phyloP scores from a whole-genome alignment of 2,113 vertebrate genomes.

The Cyprinus carpio region DNA sequence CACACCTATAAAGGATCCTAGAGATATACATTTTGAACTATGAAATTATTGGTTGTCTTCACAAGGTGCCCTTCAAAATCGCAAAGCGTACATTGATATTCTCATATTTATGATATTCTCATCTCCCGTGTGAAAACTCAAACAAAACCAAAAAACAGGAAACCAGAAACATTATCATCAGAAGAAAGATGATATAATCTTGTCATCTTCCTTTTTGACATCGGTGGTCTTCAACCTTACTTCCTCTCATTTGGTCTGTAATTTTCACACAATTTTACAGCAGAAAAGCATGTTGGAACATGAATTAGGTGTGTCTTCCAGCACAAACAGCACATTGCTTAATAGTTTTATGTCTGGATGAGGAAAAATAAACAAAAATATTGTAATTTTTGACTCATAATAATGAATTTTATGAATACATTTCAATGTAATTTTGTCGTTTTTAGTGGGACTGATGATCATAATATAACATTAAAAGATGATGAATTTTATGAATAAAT shows the following conservation, averaged over 20 bases:
- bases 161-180: background rate
- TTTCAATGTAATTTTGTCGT: background rate
- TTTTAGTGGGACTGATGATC: background rate
- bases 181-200: constrained; percentile 9
- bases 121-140: background rate
- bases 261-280: background rate
- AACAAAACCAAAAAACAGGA: constrained; percentile 2
- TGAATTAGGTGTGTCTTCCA: background rate
- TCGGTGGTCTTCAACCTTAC: background rate
- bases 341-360: background rate
- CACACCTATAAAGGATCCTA: background rate
- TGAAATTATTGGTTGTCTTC: background rate
- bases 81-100: background rate
- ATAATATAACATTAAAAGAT: no score
- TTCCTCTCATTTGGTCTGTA: constrained; percentile 1
- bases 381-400: background rate
- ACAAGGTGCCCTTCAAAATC: background rate
- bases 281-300: background rate
- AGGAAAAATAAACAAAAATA: background rate
- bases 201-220: background rate
- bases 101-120: no score
- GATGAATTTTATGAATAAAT: no score
- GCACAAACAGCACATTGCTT: background rate
- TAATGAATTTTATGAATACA: background rate
- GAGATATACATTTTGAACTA: background rate